These are phyloP conservation scores for Zaprionus lachaisei DNA, from an alignment of 1,140 invertebrate genomes.

Conservation along the genomic window DNA sequence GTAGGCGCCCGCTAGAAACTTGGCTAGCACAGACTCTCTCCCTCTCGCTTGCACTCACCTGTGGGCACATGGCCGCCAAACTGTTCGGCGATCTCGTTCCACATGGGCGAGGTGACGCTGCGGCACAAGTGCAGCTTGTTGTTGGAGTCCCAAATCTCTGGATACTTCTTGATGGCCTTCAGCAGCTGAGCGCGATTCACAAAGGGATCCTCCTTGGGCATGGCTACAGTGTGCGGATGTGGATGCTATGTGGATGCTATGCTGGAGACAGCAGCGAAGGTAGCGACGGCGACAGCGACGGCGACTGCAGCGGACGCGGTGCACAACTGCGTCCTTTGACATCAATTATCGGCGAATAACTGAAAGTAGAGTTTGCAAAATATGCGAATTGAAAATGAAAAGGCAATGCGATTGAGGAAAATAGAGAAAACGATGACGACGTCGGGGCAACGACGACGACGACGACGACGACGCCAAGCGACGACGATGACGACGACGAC, in stretches of 20 bases:
- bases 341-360: conserved; percentile 85
- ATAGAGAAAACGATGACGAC: conserved; percentile 82
- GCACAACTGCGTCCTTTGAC: conserved; percentile 84
- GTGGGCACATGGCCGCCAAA: conserved; percentile 82
- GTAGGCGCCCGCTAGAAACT: conserved; percentile 21
- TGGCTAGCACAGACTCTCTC: neutral
- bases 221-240: conserved; percentile 16
- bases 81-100: conserved; percentile 83
- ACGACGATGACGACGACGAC: conserved; percentile 29
- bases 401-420: conserved; percentile 84
- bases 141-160: conserved; percentile 82
- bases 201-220: conserved; percentile 83
- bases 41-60: conserved; percentile 56
- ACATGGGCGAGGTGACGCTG: conserved; percentile 82
- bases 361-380: conserved; percentile 84
- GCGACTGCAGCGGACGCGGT: conserved; percentile 59
- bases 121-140: conserved; percentile 82
- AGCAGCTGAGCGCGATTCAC: conserved; percentile 80
- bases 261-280: conserved; percentile 8
- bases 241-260: conserved; percentile 6
- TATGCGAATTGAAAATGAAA: conserved; percentile 84
- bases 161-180: conserved; percentile 82
- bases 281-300: conserved; percentile 14
- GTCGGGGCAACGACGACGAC: conserved; percentile 59
- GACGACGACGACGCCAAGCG: conserved; percentile 26